Conservation (phyloP, 2,113 vertebrate species). For the Paradisaea rubra region DNA sequence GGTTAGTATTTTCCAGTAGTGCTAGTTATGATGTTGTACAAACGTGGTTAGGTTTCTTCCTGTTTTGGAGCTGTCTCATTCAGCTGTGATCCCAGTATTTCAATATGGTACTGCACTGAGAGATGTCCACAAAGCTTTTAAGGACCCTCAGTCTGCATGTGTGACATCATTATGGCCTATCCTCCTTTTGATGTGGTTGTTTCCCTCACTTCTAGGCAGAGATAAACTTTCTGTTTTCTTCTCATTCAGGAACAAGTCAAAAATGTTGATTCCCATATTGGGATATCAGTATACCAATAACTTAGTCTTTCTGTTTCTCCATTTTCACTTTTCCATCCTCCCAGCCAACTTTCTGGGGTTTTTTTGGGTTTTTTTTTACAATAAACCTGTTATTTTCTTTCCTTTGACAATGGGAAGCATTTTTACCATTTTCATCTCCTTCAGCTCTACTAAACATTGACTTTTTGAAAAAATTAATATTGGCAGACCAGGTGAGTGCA, state of each 20-base stretch:
- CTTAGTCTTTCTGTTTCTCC: not conserved
- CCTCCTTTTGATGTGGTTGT: not conserved
- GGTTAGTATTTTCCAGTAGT: not conserved
- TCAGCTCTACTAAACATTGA: not conserved
- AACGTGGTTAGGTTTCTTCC: not conserved
- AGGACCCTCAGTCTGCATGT: not conserved
- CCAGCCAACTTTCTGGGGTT: fast-evolving
- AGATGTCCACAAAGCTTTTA: not conserved
- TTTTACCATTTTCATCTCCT: not conserved
- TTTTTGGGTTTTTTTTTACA: no score
- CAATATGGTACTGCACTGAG: not conserved
- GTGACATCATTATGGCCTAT: not conserved
- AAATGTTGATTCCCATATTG: not conserved
- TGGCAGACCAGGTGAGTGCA: not conserved
- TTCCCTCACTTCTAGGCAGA: not conserved
- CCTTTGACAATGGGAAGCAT: not conserved
- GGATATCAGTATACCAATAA: not conserved
- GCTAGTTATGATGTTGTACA: not conserved
- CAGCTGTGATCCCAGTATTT: not conserved
- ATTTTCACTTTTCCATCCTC: not conserved
- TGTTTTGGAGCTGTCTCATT: not conserved
- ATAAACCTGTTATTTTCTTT: not conserved
- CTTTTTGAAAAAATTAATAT: not conserved
- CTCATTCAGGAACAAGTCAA: not conserved
- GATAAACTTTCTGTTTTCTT: not conserved